phyloP scores from a whole-genome alignment of 2,797 vertebrate species.

The Sylvia borin region DNA sequence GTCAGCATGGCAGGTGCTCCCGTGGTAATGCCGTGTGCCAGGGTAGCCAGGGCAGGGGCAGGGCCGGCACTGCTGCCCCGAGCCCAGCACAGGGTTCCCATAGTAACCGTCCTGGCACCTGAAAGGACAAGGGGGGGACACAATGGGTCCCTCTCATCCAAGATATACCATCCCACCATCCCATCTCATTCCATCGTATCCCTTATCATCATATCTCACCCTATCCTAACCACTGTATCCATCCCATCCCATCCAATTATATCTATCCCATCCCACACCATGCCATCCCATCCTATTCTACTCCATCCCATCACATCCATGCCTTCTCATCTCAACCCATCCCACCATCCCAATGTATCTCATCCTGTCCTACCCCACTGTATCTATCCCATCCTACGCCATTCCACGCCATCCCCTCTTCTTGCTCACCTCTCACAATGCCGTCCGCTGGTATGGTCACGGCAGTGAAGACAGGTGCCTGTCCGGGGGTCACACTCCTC shows the following conservation, averaged over 20 bases:
- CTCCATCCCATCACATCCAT: neutral
- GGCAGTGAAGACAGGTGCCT: conserved; percentile 68
- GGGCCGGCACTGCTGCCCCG: conserved; percentile 85
- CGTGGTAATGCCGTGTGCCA: conserved; percentile 81
- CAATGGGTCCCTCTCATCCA: neutral
- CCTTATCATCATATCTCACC: neutral
- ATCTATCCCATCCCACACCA: neutral
- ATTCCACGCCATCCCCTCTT: neutral
- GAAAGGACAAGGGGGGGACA: rapidly evolving
- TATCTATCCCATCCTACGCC: neutral
- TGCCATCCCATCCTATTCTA: neutral
- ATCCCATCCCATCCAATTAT: neutral
- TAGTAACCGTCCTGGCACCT: conserved; percentile 87
- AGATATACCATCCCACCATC: neutral
- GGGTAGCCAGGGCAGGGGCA: conserved; percentile 87
- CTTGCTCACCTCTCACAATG: conserved; percentile 82
- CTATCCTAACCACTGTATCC: too few relatives aligned
- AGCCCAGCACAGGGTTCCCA: conserved; percentile 86
- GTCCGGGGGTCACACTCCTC: conserved; percentile 78
- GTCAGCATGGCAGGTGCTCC: conserved; percentile 78
- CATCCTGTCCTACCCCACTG: too few relatives aligned
- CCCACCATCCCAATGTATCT: neutral
- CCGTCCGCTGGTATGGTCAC: conserved; percentile 84
- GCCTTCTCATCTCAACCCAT: neutral
- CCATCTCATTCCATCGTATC: neutral